phyloP scores from a whole-genome alignment of 2,888 invertebrate species.

The Phyto melanocephala region DNA sequence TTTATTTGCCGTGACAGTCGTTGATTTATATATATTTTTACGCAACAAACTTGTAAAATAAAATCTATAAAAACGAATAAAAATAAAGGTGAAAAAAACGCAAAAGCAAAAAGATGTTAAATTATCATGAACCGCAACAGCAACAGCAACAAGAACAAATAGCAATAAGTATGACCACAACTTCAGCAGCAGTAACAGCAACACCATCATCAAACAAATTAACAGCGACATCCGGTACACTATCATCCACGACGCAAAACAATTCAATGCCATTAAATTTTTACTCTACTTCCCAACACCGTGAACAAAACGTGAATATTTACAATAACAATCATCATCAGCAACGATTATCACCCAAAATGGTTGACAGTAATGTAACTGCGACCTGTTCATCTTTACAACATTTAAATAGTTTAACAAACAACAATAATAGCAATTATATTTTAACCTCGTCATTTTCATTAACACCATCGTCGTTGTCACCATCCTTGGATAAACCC shows the following conservation, averaged over 20 bases:
- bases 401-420: conserved; percentile 65
- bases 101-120: conserved; percentile 68
- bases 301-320: background rate
- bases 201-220: background rate
- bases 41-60: background rate
- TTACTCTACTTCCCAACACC: conserved; percentile 36
- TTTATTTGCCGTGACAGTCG: background rate
- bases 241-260: conserved; percentile 30
- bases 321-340: conserved; percentile 17
- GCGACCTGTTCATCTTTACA: conserved; percentile 61
- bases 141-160: conserved; percentile 33
- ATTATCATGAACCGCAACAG: conserved; percentile 69
- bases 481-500: conserved; percentile 1
- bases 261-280: conserved; percentile 45
- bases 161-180: conserved; percentile 44
- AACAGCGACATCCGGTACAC: conserved; percentile 21
- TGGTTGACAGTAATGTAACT: conserved; percentile 4
- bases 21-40: conserved; percentile 30
- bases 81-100: background rate
- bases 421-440: conserved; percentile 61
- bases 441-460: conserved; percentile 5
- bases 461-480: background rate
- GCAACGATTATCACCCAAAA: conserved; percentile 24
- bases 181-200: background rate
- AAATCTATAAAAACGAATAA: background rate